phyloP scores from a whole-genome alignment of 2,113 vertebrate genomes.

The Trogon surrucura region DNA sequence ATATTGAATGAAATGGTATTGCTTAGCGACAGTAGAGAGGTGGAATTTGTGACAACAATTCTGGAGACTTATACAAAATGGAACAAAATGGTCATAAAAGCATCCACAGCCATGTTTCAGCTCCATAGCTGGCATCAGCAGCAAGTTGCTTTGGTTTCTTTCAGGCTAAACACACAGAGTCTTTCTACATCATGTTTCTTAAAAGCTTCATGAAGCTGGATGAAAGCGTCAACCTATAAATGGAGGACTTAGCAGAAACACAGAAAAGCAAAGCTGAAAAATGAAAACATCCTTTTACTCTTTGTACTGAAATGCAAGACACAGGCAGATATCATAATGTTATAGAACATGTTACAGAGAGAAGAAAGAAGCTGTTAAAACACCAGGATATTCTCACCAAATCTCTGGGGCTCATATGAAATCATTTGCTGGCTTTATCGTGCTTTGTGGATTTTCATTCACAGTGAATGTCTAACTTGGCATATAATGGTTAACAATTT shows the following conservation, averaged over 20 bases:
- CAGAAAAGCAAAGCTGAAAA: neutral
- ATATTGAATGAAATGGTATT: neutral
- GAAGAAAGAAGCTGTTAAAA: neutral
- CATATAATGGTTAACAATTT: neutral
- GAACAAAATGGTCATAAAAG: conserved; percentile 8
- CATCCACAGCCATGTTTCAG: neutral
- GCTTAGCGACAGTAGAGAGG: neutral
- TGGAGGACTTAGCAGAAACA: neutral
- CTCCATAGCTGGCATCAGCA: neutral
- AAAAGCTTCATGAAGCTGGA: neutral
- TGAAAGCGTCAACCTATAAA: neutral
- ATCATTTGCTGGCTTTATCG: neutral
- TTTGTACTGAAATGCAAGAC: neutral
- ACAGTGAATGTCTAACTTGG: neutral
- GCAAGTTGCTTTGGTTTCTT: neutral
- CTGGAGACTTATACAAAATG: neutral
- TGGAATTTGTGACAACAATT: conserved; percentile 11
- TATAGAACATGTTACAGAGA: neutral
- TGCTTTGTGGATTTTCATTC: neutral
- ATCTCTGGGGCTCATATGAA: neutral
- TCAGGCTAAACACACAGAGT: neutral
- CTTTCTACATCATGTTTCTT: neutral
- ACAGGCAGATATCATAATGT: neutral
- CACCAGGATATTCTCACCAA: neutral
- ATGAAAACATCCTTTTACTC: neutral